A percentile compares a stretch with the other conserved stretches of the same genome.
These are phyloP conservation scores for Cacoxenus indagator DNA, from an alignment of 2,888 invertebrate genomes.

Conservation along the genomic window DNA sequence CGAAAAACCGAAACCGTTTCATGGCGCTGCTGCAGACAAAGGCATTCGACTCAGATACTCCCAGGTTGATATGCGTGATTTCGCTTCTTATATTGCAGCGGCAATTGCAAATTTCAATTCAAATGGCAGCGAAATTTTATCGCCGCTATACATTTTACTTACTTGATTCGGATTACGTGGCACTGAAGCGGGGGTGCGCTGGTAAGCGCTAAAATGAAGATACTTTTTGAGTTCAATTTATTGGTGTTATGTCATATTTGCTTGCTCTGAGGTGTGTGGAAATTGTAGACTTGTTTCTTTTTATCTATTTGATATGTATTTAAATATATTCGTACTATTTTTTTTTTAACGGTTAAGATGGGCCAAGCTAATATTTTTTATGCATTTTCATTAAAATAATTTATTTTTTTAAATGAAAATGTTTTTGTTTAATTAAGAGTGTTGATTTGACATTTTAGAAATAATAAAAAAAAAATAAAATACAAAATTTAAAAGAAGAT, in stretches of 20 bases:
- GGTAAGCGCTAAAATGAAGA: slow-evolving; percentile 44
- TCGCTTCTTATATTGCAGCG: neutral
- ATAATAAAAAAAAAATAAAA: too few relatives aligned
- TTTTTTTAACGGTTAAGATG: too few relatives aligned
- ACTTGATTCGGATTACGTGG: neutral
- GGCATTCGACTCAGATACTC: slow-evolving; percentile 4
- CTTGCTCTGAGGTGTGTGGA: too few relatives aligned
- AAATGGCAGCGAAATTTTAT: neutral
- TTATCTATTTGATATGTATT: too few relatives aligned
- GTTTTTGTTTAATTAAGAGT: too few relatives aligned
- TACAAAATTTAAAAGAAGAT: too few relatives aligned
- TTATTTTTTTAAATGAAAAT: too few relatives aligned
- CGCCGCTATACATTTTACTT: neutral
- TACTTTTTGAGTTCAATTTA: slow-evolving; percentile 60
- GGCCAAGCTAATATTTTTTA: too few relatives aligned
- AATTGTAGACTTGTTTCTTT: too few relatives aligned
- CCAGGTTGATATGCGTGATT: neutral
- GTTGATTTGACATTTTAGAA: too few relatives aligned
- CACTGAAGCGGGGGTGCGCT: neutral
- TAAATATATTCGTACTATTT: too few relatives aligned
- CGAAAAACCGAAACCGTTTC: neutral
- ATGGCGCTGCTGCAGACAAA: neutral
- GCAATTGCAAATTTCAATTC: neutral
- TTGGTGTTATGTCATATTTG: slow-evolving; percentile 47
- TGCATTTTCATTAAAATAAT: too few relatives aligned